These are phyloP conservation scores for Lycocorax pyrrhopterus DNA, from an alignment of 2,113 vertebrate genomes.

Conservation along the genomic window DNA sequence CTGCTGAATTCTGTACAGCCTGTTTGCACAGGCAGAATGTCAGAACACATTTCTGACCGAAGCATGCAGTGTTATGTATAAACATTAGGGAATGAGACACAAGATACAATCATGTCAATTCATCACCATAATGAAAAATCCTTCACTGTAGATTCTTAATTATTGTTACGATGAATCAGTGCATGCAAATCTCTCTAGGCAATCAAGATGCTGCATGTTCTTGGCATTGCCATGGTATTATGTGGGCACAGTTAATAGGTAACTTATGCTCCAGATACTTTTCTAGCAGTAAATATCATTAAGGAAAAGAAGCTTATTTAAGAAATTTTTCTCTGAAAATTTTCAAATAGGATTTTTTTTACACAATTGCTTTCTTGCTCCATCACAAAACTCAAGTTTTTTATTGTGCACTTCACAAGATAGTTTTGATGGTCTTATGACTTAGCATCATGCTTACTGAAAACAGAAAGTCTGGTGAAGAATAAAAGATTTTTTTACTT, in stretches of 20 bases:
- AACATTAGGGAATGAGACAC: constrained; percentile 3
- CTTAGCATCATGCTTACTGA: not conserved
- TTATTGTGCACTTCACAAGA: not conserved
- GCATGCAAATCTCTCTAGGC: not conserved
- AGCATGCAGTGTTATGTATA: not conserved
- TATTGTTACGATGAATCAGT: not conserved
- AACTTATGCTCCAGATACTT: not conserved
- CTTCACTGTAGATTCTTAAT: constrained; percentile 43
- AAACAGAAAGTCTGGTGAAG: constrained; percentile 12
- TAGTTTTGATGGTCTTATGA: not conserved
- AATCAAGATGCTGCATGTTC: constrained; percentile 17
- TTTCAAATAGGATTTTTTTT: not conserved
- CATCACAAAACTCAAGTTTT: not conserved
- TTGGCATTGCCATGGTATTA: not conserved
- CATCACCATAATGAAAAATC: constrained; percentile 10
- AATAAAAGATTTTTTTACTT: not conserved
- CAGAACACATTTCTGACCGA: constrained; percentile 16
- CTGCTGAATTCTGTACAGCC: not conserved
- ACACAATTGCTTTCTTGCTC: not conserved
- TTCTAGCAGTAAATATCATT: not conserved
- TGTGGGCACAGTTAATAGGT: not conserved
- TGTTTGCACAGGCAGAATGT: not conserved
- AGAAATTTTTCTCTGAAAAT: not conserved
- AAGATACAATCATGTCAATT: not conserved
- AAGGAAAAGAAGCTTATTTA: not conserved